These are phyloP conservation scores for Monoplex corrugatus DNA, from an alignment of 2,888 invertebrate species.

Conservation along the genomic window DNA sequence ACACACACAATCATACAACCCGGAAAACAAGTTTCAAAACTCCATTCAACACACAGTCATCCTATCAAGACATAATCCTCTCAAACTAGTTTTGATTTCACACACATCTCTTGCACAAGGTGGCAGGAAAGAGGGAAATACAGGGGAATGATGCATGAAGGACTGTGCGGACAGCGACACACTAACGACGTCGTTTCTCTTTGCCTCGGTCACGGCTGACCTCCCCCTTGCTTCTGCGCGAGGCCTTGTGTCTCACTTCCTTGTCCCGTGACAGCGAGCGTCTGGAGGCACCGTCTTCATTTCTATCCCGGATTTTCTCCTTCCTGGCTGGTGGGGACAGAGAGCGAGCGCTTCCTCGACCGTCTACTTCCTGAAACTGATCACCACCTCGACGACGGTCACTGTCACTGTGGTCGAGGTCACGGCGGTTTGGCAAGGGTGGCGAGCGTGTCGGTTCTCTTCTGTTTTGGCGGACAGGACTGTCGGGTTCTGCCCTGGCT, in stretches of 20 bases:
- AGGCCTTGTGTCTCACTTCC: not conserved
- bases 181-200: conserved; percentile 35
- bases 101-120: not conserved
- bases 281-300: not conserved
- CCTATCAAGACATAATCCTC: not conserved
- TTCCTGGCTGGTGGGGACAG: conserved; percentile 24
- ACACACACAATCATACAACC: too few species aligned
- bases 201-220: conserved; percentile 29
- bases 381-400: not conserved
- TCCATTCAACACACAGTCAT: too few species aligned
- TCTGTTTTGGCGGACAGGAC: not conserved
- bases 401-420: not conserved
- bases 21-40: too few species aligned
- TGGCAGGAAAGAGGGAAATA: not conserved
- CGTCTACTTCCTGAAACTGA: not conserved
- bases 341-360: not conserved
- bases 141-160: not conserved
- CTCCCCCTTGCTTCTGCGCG: conserved; percentile 2
- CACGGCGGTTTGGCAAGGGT: not conserved
- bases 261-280: conserved; percentile 27
- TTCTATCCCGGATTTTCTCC: conserved; percentile 10
- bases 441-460: not conserved
- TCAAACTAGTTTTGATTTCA: conserved; percentile 6
- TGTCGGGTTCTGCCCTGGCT: not conserved
- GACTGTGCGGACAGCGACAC: not conserved